Base-by-base conservation (phyloP, 1,140 invertebrate species). In the Drosophila carrolli region DNA sequence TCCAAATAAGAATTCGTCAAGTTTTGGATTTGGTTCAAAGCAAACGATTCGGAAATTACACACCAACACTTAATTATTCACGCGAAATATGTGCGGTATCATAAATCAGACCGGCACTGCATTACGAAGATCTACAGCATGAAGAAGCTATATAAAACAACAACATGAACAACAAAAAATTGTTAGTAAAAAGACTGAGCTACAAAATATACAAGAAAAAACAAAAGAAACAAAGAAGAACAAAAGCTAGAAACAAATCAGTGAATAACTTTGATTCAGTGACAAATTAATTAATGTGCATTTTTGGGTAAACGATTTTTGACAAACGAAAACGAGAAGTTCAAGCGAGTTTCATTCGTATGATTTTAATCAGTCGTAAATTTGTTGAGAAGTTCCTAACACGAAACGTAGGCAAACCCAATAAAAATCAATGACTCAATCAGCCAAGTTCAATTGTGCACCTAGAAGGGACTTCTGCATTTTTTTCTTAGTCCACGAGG, bases 111-210 rank as follows among this genome's bases (percentile, higher is more conserved):
- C 38, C 44, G 32, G 65, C 68, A 57, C 53, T 40, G 67, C 48
- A 16, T 38, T 56, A 37, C 37, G 68, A 47, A 41, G 50, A 63
- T 54, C 46, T 55, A 58, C 57, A 68, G 62, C 66, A 67, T 61
- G 50, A 62, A 55, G 56, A 74, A 78, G 63, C 57, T 53, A 77
- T 37, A 77, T 59, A 63, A 37, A 50, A 55, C 55, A 70, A 66
- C 65, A 81, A 81, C 67, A 54, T 71, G 47, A 68, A 71, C 65
- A 71, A 65, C 71, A 76, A 76, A 53, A 78, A 90, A 90, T 82
- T 80, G 79, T 90, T 90, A 90, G 86, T 90, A 90, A 90, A 85
- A 90, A 90, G 86, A 90, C 86, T 90, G 86, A 90, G 86, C 86
- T 86, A 90, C 81, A 90, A 90, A 90, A 77, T 78, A 81, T 65